Conservation (phyloP, 2,797 vertebrate species). For the Lepilemur septentrionalis region DNA sequence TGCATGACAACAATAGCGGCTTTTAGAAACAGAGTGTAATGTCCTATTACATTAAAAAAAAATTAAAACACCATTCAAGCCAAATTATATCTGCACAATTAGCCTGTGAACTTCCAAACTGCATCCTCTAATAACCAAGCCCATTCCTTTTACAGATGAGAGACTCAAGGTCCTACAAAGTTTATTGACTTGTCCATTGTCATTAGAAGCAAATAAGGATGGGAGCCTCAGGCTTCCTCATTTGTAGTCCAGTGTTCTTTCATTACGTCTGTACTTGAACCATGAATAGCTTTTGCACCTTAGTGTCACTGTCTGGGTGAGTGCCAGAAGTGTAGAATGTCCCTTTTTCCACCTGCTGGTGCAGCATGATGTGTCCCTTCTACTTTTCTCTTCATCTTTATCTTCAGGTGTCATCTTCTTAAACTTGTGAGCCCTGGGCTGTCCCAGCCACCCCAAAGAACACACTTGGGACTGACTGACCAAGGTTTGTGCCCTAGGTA, state of each 20-base stretch:
- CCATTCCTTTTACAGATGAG: background rate
- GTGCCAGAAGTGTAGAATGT: background rate
- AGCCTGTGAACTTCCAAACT: constrained; percentile 3
- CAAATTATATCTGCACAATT: background rate
- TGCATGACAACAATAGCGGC: background rate
- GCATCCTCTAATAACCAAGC: background rate
- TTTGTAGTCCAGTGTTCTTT: background rate
- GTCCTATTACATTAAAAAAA: background rate
- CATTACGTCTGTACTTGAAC: background rate
- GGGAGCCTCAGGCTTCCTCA: background rate
- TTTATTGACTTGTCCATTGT: background rate
- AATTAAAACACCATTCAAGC: background rate
- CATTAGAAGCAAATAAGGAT: background rate
- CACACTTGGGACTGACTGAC: background rate
- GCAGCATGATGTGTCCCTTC: background rate
- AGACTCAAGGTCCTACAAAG: background rate
- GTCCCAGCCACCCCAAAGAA: background rate
- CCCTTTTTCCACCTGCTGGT: accelerated
- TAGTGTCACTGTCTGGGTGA: background rate
- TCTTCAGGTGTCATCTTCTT: background rate
- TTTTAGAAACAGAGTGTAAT: background rate
- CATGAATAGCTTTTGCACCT: background rate
- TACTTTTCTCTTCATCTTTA: background rate
- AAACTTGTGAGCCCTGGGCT: background rate
- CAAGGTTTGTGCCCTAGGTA: background rate